Evolutionary conservation across 2,797 vertebrate genomes (phyloP), one percentile per base, ranked within the genome.

Genomic region (Tympanoctomys barrerae): DNA sequence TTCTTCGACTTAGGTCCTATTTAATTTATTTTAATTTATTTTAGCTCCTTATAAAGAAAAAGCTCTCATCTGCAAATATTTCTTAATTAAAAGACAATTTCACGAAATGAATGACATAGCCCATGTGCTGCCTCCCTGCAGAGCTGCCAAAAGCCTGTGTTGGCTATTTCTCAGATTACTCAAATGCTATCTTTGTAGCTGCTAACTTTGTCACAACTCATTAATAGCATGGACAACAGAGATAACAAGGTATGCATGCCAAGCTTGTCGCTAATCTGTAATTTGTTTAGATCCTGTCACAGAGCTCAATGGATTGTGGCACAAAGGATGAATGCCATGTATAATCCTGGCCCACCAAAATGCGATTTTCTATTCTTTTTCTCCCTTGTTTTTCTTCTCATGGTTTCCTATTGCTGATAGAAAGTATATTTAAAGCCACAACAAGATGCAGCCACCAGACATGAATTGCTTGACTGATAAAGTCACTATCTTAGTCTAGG

Each of bases 11-110:
- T 90, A 70, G 16, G n/a, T 95, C 36, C 84, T 24, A 81, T 81
- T 80, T 95, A 52, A 86, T 70, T 93, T 95, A 68, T 49, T 81
- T 80, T 95, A 52, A 86, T 70, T 93, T 95, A 68, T 49, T 97
- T 83, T 75, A 87, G 62, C 26, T 90, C 83, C 75, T 64, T 57
- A 77, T 11, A 91, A 42, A 54, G 31, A 86, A 84, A 90, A 90
- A 54, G 1, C 11, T 93, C 22, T 70, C 54, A 70, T 39, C 54
- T 87, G 54, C 91, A 91, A 81, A 75, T 66, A 85, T 36, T 94
- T 89, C 81, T 90, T 42, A 62, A 61, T 80, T 87, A 54, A 78
- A 92, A 87, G 13, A 66, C 3, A 87, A 81, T 78, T 93, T 94
- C 19, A 24, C 52, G 46, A 89, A 91, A 18, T 12, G 19, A 94